Percentiles rank a stretch among this genome's conserved stretches.
phyloP scores from a whole-genome alignment of 2,113 vertebrate species.

The Hepsetus odoe region DNA sequence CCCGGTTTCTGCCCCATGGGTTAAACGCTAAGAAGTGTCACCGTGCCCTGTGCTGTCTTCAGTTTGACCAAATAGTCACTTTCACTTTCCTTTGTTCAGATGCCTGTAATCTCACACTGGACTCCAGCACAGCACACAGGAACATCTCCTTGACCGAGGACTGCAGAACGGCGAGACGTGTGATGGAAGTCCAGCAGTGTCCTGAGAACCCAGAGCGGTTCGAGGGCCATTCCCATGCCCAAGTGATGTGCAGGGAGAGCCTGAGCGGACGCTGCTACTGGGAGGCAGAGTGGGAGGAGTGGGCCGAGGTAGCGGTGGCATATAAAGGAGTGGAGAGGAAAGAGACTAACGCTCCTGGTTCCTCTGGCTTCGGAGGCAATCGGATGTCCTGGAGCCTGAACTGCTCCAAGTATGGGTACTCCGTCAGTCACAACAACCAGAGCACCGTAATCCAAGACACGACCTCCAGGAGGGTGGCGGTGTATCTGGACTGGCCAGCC shows the following conservation, averaged over 20 bases:
- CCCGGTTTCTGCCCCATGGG: no score
- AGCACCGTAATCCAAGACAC: neutral
- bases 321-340: conserved; percentile 3
- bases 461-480: conserved; percentile 18
- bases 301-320: conserved; percentile 1
- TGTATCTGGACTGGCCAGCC: conserved; percentile 20
- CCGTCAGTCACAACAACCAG: neutral
- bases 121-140: conserved; percentile 17
- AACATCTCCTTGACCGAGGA: conserved; percentile 2
- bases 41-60: no score
- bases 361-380: neutral
- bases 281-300: conserved; percentile 19
- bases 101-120: conserved; percentile 24
- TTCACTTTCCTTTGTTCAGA: neutral
- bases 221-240: neutral
- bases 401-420: neutral
- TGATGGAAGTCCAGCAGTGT: neutral
- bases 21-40: no score
- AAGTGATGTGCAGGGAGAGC: conserved; percentile 29
- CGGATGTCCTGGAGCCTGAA: conserved; percentile 1
- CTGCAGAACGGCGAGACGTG: neutral
- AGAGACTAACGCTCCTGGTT: neutral
- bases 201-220: conserved; percentile 18
- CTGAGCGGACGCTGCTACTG: conserved; percentile 27
- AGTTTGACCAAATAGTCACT: no score